Evolutionary conservation across 2,888 invertebrate genomes (phyloP).

Genomic region (Fragum sueziense): DNA sequence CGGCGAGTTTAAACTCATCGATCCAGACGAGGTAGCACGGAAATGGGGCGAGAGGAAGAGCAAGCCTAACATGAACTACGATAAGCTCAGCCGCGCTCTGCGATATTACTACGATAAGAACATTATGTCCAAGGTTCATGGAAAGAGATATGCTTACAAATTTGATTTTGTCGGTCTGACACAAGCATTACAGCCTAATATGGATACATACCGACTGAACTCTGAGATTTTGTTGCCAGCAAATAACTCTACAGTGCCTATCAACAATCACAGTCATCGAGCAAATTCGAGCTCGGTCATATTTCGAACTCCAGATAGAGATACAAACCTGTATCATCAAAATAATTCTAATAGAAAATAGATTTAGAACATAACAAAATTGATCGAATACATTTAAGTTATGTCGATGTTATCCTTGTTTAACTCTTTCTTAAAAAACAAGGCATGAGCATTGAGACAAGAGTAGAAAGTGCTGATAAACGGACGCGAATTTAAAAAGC

Average conservation of each 20-base stretch:
- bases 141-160: constrained; percentile 97
- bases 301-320: background rate
- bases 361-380: too few relatives aligned
- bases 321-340: background rate
- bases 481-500: too few relatives aligned
- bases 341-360: constrained; percentile 1
- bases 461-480: too few relatives aligned
- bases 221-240: constrained; percentile 94
- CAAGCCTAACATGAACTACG: constrained; percentile 98
- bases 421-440: too few relatives aligned
- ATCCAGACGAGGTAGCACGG: constrained; percentile 96
- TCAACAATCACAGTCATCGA: background rate
- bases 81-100: constrained; percentile 95
- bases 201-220: constrained; percentile 93
- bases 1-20: constrained; percentile 96
- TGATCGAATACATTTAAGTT: too few relatives aligned
- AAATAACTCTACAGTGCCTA: constrained; percentile 78
- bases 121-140: constrained; percentile 98
- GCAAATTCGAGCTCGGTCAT: background rate
- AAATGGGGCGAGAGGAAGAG: constrained; percentile 97
- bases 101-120: constrained; percentile 99
- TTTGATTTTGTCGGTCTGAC: constrained; percentile 96
- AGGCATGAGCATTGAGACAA: too few relatives aligned
- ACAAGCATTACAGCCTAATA: constrained; percentile 88
- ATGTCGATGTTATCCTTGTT: too few relatives aligned